Percentiles rank a stretch among this genome's conserved stretches.
Evolutionary conservation across 2,888 invertebrate species (phyloP).

Genomic region (Carabus problematicus): DNA sequence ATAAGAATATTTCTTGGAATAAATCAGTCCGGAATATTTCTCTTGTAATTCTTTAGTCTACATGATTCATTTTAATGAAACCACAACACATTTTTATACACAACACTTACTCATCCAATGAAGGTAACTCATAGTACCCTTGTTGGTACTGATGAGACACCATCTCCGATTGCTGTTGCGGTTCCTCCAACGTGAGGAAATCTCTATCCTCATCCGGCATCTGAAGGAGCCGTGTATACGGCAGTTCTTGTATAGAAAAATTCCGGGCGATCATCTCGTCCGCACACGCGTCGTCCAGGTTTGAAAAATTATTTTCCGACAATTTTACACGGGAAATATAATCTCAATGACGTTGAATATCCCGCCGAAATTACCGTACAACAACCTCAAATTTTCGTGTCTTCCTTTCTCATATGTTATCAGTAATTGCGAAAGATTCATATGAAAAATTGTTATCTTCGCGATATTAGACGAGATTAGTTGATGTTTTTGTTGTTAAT

Average conservation of each 20-base stretch:
- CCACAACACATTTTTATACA: slow-evolving; percentile 3
- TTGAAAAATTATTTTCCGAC: neutral
- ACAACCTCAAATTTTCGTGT: neutral
- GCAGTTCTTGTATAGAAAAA: slow-evolving; percentile 57
- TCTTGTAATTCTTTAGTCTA: too few relatives aligned
- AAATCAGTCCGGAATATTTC: too few relatives aligned
- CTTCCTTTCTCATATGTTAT: too few relatives aligned
- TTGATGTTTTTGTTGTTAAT: too few relatives aligned
- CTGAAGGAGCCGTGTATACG: slow-evolving; percentile 58
- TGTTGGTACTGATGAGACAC: slow-evolving; percentile 53
- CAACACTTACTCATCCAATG: slow-evolving; percentile 56
- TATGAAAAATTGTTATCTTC: too few relatives aligned
- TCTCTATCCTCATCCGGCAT: slow-evolving; percentile 56
- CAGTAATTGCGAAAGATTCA: too few relatives aligned
- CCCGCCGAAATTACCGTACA: neutral
- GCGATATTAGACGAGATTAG: too few relatives aligned
- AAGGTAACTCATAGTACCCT: slow-evolving; percentile 55
- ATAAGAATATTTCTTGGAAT: too few relatives aligned
- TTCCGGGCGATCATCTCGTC: slow-evolving; percentile 57
- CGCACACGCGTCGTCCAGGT: slow-evolving; percentile 12
- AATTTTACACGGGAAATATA: too few relatives aligned
- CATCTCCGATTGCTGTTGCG: slow-evolving; percentile 51
- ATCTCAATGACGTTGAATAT: too few relatives aligned
- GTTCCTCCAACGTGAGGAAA: slow-evolving; percentile 58
- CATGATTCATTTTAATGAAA: neutral